Percentiles rank a stretch among this genome's conserved stretches.
phyloP scores from a whole-genome alignment of 2,113 vertebrate genomes.

The Gobio gobio region DNA sequence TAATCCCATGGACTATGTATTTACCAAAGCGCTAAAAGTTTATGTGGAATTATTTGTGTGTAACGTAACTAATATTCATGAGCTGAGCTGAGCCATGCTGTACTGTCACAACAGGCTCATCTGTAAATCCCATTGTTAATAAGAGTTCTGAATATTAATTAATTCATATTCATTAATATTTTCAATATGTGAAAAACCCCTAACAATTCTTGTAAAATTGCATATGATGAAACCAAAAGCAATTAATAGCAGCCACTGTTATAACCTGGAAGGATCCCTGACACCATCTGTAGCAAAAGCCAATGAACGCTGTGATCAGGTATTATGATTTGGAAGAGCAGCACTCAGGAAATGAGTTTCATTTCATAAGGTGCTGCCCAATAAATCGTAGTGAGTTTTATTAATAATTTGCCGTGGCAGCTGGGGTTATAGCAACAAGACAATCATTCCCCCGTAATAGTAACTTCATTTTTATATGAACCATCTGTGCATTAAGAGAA shows the following conservation, averaged over 20 bases:
- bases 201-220: background rate
- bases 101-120: constrained; percentile 3
- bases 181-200: background rate
- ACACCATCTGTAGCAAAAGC: background rate
- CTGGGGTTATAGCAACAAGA: constrained; percentile 9
- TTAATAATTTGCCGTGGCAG: constrained; percentile 20
- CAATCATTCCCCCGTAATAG: background rate
- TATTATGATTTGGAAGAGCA: background rate
- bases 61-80: background rate
- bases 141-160: background rate
- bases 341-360: constrained; percentile 16
- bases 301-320: background rate
- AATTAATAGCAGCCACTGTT: background rate
- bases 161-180: background rate
- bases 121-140: background rate
- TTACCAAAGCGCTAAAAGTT: background rate
- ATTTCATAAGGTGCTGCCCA: background rate
- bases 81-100: background rate
- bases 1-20: background rate
- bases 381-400: constrained; percentile 7
- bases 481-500: constrained; percentile 8
- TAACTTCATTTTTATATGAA: constrained; percentile 18
- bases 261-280: background rate
- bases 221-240: background rate
- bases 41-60: background rate